Base-by-base conservation (phyloP, 1,140 invertebrate genomes). In the Caligus rogercresseyi region DNA sequence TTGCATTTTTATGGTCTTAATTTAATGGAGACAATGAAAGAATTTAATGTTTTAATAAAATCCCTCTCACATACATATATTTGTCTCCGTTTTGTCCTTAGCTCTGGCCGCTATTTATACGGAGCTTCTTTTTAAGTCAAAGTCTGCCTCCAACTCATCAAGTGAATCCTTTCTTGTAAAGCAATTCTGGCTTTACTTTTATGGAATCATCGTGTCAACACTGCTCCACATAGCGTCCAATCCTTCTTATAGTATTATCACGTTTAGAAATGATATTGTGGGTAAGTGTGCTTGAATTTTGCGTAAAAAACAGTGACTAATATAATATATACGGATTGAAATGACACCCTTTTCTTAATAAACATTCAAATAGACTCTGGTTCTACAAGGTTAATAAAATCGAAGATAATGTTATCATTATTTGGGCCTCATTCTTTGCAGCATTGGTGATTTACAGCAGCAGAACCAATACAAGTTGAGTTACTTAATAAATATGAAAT, bases 171-270 rank as follows among this genome's bases (percentile, higher is more conserved):
- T 63, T 19, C 43, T 62, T 16, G 52, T 53, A 3, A 51, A 63
- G 23, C 61, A 63, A 24, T 63, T 63, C 21, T 63, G 61, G 61
- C 25, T 63, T n/a, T 63, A 63, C 25, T 63, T 57, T 13, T 63
- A 63, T 21, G 61, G 61, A 1, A 23, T 55, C 4, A 1, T 63
- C 3, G 25, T 62, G 2, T 54, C 31, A 13, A 2, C 21, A 16
- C 16, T 54, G 20, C 19, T 54, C 16, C 52, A 62, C 54, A 14
- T 62, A 1, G 20, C 52, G 1, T 13, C 60, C 60, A 62, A 62
- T 62, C 60, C 52, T n/a, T 62, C 19, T 53, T 62, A 62, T 19
- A 20, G 11, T 54, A 18, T 20, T 2, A 4, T 20, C 2, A 14
- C 21, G 4, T 43, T n/a, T 31, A 2, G 18, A 1, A 25, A n/a